phyloP scores from a whole-genome alignment of 2,888 invertebrate genomes.

The Matsumyia berberina region DNA sequence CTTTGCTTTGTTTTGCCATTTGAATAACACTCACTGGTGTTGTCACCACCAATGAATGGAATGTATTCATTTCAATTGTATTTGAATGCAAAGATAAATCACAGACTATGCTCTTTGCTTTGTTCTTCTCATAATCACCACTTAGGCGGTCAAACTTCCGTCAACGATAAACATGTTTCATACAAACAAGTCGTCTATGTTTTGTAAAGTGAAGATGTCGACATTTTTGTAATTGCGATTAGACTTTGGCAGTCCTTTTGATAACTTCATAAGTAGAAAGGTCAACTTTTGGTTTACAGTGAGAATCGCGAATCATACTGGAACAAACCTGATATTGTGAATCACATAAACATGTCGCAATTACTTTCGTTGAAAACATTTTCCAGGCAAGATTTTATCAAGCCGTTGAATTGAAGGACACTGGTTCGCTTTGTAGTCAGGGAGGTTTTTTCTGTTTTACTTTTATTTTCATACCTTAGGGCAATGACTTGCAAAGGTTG shows the following conservation, averaged over 20 bases:
- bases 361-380: not conserved
- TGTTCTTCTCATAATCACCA: not conserved
- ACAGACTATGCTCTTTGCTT: not conserved
- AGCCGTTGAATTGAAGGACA: not conserved
- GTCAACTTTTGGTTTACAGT: not conserved
- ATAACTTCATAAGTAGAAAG: not conserved
- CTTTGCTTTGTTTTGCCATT: not conserved
- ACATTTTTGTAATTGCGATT: not conserved
- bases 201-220: not conserved
- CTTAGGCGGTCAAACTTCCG: constrained; percentile 3
- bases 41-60: not conserved
- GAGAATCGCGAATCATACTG: not conserved
- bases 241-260: not conserved
- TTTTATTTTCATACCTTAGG: not conserved
- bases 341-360: too few species aligned
- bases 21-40: not conserved
- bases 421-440: not conserved
- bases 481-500: not conserved
- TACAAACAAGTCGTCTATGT: not conserved
- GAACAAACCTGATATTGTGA: too few species aligned
- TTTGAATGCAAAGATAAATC: not conserved
- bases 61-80: not conserved
- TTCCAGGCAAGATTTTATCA: not conserved
- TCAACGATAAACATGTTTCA: constrained; percentile 5
- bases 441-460: not conserved